Evolutionary conservation across 2,888 invertebrate genomes (phyloP).

Genomic region (Spodoptera littoralis): DNA sequence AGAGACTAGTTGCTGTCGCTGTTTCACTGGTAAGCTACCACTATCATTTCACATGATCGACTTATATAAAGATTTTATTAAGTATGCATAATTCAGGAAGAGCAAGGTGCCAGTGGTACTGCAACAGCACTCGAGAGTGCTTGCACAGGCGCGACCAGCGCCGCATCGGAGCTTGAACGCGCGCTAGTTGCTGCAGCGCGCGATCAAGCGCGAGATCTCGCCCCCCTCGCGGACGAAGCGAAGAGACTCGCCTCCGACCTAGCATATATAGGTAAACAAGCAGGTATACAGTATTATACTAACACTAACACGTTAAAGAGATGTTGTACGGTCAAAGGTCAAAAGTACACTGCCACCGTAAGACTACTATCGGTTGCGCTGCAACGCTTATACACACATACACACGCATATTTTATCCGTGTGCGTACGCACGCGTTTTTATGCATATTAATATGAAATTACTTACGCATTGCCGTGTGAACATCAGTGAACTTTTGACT

Average conservation of each 20-base stretch:
- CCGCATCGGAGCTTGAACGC: conserved; percentile 94
- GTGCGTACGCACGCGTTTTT: too few relatives aligned
- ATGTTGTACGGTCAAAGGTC: too few relatives aligned
- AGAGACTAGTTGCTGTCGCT: conserved; percentile 95
- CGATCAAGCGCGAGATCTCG: conserved; percentile 83
- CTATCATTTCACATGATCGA: conserved; percentile 15
- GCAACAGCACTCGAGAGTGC: conserved; percentile 88
- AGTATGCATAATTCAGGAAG: conserved; percentile 69
- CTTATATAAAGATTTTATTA: conserved; percentile 26
- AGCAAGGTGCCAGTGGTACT: conserved; percentile 78
- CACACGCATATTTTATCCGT: too few relatives aligned
- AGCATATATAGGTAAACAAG: conserved; percentile 85
- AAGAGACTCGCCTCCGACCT: conserved; percentile 84
- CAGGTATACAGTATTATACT: conserved; percentile 77
- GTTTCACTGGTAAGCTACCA: conserved; percentile 92
- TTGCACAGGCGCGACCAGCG: conserved; percentile 92
- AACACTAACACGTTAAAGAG: conserved; percentile 64
- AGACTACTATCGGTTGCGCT: too few relatives aligned
- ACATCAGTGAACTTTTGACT: too few relatives aligned
- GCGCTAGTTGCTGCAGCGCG: conserved; percentile 91
- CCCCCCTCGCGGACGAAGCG: conserved; percentile 83
- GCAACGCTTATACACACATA: too few relatives aligned
- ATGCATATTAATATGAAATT: too few relatives aligned
- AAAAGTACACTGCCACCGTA: too few relatives aligned
- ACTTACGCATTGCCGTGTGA: too few relatives aligned